Conservation (phyloP, 2,797 vertebrate genomes). For the Sebastes taczanowskii region DNA sequence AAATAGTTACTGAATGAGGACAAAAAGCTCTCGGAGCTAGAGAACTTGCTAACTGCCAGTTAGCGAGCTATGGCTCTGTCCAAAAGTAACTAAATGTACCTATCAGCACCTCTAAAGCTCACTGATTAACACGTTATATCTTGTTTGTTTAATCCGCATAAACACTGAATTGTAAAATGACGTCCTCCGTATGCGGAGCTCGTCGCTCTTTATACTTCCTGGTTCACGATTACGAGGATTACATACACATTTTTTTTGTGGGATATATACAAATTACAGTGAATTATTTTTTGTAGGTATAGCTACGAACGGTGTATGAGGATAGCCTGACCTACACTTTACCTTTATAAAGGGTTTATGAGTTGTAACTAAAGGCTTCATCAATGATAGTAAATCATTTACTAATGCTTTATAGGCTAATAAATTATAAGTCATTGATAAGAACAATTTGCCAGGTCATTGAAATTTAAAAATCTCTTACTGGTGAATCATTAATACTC, state of each 20-base stretch:
- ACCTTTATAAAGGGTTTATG: no score
- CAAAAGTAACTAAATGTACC: fast-evolving
- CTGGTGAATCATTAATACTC: not conserved
- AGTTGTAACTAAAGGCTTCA: no score
- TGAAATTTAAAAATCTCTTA: fast-evolving
- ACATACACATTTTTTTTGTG: fast-evolving
- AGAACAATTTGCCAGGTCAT: not conserved
- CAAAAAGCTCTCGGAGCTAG: not conserved
- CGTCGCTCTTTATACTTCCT: fast-evolving
- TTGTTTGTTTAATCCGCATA: no score
- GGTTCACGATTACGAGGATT: no score
- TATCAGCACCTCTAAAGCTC: no score
- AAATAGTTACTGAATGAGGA: not conserved
- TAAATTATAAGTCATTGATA: not conserved
- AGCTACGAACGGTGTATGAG: no score
- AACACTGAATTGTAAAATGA: no score
- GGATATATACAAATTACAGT: no score
- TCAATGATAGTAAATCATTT: no score
- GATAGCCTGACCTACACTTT: no score
- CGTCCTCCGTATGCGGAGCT: not conserved
- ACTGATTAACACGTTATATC: no score
- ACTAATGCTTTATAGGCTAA: not conserved
- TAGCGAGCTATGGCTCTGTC: not conserved
- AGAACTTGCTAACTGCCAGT: not conserved
- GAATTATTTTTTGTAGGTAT: fast-evolving